A percentile compares a stretch with the other conserved stretches of the same genome.
Evolutionary conservation across 2,113 vertebrate genomes (phyloP).

Genomic region (Notechis scutatus): DNA sequence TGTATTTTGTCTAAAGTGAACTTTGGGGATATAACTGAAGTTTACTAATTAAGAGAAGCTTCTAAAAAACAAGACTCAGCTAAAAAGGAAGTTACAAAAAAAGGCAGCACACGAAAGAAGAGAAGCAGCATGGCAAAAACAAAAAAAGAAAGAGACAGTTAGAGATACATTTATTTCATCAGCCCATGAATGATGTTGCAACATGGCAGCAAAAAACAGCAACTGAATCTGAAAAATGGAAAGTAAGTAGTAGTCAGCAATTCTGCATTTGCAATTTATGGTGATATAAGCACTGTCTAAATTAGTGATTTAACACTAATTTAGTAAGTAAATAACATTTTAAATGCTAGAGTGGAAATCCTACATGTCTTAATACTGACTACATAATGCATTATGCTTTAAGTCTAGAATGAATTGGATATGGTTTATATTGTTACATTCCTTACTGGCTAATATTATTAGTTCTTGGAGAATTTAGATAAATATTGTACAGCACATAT

Average conservation of each 20-base stretch:
- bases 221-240: neutral
- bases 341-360: neutral
- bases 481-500: neutral
- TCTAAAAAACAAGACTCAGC: neutral
- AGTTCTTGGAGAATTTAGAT: neutral
- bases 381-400: neutral
- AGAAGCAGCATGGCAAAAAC: neutral
- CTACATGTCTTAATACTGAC: neutral
- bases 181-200: neutral
- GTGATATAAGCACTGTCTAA: neutral
- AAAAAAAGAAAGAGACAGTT: neutral
- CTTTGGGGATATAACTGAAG: neutral
- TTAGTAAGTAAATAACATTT: neutral
- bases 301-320: neutral
- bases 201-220: neutral
- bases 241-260: neutral
- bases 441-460: neutral
- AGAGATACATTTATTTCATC: neutral
- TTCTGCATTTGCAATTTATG: neutral
- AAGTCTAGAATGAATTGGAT: neutral
- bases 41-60: neutral
- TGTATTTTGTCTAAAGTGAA: neutral
- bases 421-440: neutral
- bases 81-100: neutral
- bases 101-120: neutral